A percentile compares a stretch with the other conserved stretches of the same genome.
These are phyloP conservation scores for Australoheros scitulus DNA, from an alignment of 2,113 vertebrate genomes.

Conservation along the genomic window DNA sequence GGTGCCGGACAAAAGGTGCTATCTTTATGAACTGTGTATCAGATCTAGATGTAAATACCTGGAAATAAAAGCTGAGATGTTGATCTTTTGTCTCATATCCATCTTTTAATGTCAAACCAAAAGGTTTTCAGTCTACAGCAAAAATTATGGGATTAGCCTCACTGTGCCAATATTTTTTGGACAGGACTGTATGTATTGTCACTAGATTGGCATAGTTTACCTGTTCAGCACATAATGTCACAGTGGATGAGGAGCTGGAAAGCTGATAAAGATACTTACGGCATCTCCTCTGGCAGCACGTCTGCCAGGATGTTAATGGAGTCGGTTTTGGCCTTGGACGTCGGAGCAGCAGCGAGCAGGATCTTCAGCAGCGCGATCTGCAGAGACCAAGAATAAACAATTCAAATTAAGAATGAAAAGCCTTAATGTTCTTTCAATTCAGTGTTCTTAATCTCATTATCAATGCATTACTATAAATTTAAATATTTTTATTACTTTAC, in stretches of 20 bases:
- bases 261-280: conserved; percentile 83
- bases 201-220: background rate
- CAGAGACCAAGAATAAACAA: background rate
- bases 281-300: conserved; percentile 97
- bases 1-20: too few relatives aligned
- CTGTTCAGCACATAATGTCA: background rate
- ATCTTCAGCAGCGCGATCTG: conserved; percentile 98
- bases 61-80: too few relatives aligned
- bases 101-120: too few relatives aligned
- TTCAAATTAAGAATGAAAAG: background rate
- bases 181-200: background rate
- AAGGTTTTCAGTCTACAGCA: too few relatives aligned
- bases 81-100: too few relatives aligned
- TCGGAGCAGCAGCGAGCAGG: conserved; percentile 94
- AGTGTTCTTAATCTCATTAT: background rate
- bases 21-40: too few relatives aligned
- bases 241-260: background rate
- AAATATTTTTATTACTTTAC: too few relatives aligned
- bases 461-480: too few relatives aligned
- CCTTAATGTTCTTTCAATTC: background rate
- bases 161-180: too few relatives aligned
- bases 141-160: too few relatives aligned
- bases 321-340: conserved; percentile 98
- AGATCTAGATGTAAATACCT: too few relatives aligned
- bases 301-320: conserved; percentile 99